Conservation (phyloP, 2,888 invertebrate species). For the Caradrina kadenii region DNA sequence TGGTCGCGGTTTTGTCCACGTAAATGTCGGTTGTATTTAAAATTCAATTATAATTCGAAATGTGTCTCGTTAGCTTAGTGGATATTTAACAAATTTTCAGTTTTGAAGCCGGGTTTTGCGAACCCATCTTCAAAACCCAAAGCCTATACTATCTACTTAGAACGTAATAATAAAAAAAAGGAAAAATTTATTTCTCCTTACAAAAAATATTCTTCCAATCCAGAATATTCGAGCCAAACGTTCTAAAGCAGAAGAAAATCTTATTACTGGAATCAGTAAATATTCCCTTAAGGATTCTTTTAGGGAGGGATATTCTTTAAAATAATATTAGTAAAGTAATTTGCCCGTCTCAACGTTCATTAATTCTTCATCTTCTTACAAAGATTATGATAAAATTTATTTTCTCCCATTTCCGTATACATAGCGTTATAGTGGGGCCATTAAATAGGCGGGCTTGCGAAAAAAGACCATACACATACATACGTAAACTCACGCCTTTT, state of each 20-base stretch:
- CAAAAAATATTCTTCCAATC: background rate
- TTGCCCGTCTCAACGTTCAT: slow-evolving; percentile 56
- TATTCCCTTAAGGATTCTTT: slow-evolving; percentile 54
- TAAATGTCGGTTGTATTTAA: too few species aligned
- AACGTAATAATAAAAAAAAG: background rate
- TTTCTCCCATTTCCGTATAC: slow-evolving; percentile 46
- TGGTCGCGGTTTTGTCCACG: too few species aligned
- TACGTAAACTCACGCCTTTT: too few species aligned
- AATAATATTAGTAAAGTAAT: slow-evolving; percentile 57
- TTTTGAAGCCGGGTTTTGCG: too few species aligned
- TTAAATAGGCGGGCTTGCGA: background rate
- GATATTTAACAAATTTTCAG: background rate
- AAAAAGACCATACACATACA: background rate
- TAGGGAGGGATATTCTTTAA: slow-evolving; percentile 45
- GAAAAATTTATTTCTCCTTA: background rate
- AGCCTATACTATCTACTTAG: background rate
- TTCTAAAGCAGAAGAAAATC: slow-evolving; percentile 1
- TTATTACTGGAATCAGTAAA: slow-evolving; percentile 19
- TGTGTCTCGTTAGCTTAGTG: too few species aligned
- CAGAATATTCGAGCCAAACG: background rate
- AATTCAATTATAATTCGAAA: too few species aligned
- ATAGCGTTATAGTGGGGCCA: slow-evolving; percentile 27
- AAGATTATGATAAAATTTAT: slow-evolving; percentile 61
- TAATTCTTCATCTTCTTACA: slow-evolving; percentile 59
- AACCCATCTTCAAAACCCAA: background rate